These are phyloP conservation scores for Picathartes gymnocephalus DNA, from an alignment of 2,113 vertebrate species.

Conservation along the genomic window DNA sequence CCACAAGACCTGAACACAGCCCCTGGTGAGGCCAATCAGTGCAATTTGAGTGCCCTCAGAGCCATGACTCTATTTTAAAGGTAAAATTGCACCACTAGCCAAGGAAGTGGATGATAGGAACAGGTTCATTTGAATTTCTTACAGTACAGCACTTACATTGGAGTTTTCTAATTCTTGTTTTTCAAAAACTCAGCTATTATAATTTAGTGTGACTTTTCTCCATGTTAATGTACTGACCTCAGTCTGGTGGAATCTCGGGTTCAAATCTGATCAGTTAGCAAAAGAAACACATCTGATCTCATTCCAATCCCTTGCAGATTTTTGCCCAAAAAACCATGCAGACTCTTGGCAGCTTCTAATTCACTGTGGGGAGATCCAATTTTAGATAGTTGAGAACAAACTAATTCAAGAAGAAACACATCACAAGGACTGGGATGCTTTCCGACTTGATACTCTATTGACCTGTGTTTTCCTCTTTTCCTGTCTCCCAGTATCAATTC, in stretches of 20 bases:
- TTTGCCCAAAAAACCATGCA: not conserved
- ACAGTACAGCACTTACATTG: not conserved
- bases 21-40: not conserved
- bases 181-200: not conserved
- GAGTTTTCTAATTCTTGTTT: not conserved
- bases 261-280: not conserved
- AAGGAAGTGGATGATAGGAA: not conserved
- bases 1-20: not conserved
- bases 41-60: not conserved
- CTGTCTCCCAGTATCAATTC: not conserved
- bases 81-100: not conserved
- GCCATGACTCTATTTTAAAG: not conserved
- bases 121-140: not conserved
- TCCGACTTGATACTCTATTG: not conserved
- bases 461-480: not conserved
- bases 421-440: not conserved
- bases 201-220: not conserved
- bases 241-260: not conserved
- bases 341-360: not conserved
- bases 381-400: not conserved
- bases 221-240: not conserved
- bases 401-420: not conserved
- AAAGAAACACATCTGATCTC: not conserved
- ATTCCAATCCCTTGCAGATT: not conserved
- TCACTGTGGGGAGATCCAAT: not conserved